phyloP scores from a whole-genome alignment of 1,140 invertebrate genomes.

The Pseudachorutes palmiensis region DNA sequence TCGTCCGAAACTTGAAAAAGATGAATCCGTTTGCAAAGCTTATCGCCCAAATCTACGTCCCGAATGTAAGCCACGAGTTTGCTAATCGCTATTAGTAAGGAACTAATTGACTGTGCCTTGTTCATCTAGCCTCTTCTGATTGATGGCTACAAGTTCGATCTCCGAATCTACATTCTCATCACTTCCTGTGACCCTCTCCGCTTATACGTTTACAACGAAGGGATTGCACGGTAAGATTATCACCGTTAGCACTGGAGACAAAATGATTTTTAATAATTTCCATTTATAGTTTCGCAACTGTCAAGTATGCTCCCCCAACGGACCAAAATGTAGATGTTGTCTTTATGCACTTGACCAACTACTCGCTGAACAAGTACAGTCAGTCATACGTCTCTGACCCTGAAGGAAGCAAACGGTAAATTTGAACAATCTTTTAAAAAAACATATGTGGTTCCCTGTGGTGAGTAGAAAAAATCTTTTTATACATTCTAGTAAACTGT shows the following conservation, averaged over 20 bases:
- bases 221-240: slow-evolving; percentile 61
- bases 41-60: slow-evolving; percentile 72
- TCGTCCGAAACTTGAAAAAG: slow-evolving; percentile 70
- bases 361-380: slow-evolving; percentile 82
- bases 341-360: slow-evolving; percentile 97
- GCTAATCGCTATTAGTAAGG: not conserved
- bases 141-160: slow-evolving; percentile 95
- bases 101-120: not conserved
- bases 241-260: not conserved
- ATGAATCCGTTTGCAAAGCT: slow-evolving; percentile 67
- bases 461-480: no score
- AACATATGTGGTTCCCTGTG: no score
- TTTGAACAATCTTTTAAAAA: no score
- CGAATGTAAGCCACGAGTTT: no score
- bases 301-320: slow-evolving; percentile 69
- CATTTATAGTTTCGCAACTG: slow-evolving; percentile 66
- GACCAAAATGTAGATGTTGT: slow-evolving; percentile 69
- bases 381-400: slow-evolving; percentile 25
- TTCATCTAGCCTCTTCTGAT: slow-evolving; percentile 65
- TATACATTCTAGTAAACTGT: slow-evolving; percentile 27
- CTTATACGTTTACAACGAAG: slow-evolving; percentile 92
- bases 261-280: not conserved
- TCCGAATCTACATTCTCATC: slow-evolving; percentile 85
- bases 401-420: slow-evolving; percentile 33
- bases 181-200: slow-evolving; percentile 88